Evolutionary conservation across 2,888 invertebrate genomes (phyloP).

Genomic region (Thysanoteuthis rhombus): DNA sequence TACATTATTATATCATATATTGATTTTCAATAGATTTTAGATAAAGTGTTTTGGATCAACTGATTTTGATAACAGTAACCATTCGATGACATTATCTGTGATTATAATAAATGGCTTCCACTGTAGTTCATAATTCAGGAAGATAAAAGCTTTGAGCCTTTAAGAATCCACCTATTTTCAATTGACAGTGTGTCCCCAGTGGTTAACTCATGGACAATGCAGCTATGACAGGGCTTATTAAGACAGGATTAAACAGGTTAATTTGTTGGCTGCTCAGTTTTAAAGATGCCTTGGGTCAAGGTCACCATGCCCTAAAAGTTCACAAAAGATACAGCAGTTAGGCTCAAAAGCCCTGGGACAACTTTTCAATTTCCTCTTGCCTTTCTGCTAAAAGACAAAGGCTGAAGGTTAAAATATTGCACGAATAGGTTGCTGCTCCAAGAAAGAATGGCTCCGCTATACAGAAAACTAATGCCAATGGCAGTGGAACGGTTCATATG

Average conservation of each 20-base stretch:
- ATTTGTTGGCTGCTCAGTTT: background rate
- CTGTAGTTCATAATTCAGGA: no score
- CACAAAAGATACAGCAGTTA: background rate
- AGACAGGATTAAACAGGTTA: background rate
- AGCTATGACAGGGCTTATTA: no score
- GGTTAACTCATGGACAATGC: no score
- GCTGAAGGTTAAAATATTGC: background rate
- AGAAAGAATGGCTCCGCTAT: background rate
- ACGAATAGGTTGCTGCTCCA: background rate
- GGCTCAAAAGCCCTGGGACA: background rate
- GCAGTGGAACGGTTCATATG: background rate
- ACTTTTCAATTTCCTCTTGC: background rate
- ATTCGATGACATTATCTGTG: no score
- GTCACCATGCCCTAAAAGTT: background rate
- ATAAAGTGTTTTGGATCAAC: no score
- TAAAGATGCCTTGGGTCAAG: background rate
- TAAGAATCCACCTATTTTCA: no score
- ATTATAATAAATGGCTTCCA: no score
- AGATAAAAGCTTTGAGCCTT: no score
- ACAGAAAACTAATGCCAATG: background rate
- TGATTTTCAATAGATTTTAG: no score
- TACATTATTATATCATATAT: no score
- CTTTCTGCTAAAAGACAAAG: background rate
- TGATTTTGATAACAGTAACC: no score
- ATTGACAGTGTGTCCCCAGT: no score